phyloP scores from a whole-genome alignment of 2,113 vertebrate genomes.

The Boleophthalmus pectinirostris region DNA sequence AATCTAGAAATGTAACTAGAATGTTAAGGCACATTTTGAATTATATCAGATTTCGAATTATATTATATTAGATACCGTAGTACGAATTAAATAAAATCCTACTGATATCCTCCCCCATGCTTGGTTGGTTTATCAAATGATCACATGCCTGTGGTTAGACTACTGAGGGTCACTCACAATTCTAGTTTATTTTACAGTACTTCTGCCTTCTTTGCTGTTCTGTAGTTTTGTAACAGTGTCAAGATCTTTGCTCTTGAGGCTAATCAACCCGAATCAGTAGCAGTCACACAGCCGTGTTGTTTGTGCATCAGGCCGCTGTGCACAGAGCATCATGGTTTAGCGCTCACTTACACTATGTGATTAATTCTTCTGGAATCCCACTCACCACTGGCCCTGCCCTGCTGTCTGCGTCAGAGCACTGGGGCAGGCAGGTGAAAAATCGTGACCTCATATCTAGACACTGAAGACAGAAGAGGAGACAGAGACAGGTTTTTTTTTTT shows the following conservation, averaged over 20 bases:
- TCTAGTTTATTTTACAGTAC: no score
- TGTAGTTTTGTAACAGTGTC: slow-evolving; percentile 1
- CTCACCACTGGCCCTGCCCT: not conserved
- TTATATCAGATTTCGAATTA: no score
- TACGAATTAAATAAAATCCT: no score
- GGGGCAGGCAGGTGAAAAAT: not conserved
- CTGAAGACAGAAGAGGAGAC: not conserved
- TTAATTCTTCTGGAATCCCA: slow-evolving; percentile 7
- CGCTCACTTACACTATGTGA: not conserved
- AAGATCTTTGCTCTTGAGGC: not conserved
- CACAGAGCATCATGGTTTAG: slow-evolving; percentile 8
- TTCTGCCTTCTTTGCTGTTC: not conserved
- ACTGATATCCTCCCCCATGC: no score
- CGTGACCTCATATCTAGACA: not conserved
- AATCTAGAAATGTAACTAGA: no score
- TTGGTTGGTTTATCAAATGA: no score
- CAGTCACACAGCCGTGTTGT: not conserved
- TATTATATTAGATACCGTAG: no score
- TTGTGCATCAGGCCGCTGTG: slow-evolving; percentile 18
- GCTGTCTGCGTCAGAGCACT: not conserved
- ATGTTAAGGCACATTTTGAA: no score
- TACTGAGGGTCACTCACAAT: no score
- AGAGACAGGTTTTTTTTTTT: not conserved
- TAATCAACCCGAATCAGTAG: not conserved
- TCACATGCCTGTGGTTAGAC: no score